Base-by-base conservation (phyloP, 2,888 invertebrate genomes). In the Busseola fusca region DNA sequence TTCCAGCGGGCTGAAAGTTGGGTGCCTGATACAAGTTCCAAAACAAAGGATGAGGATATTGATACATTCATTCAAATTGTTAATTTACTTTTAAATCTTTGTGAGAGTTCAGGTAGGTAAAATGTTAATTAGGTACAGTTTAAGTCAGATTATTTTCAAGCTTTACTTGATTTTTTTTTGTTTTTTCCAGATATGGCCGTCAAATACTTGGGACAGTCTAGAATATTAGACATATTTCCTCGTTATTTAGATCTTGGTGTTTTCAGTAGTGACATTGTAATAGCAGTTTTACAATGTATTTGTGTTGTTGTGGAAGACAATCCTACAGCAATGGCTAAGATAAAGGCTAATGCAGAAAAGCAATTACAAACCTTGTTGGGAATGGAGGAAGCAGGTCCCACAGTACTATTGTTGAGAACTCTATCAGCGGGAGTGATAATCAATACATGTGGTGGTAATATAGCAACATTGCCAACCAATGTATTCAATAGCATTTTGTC, bases 221-320 rank as follows among this genome's bases (percentile, higher is more conserved):
- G 96, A 85, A 92, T 97, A 64, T 87, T 97, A n/a, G 94, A 96
- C 30, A 93, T 97, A 73, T 89, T 98, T 30, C 93, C 96, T 3
- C 96, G 96, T 78, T 97, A 96, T 86, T 89, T 98, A 66, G 96
- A 97, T 83, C 91, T 96, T 21, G 88, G 94, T 34, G 91, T 93
- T 9, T 97, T 96, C 88, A 97, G 96, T 1, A 88, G 92, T 65
- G 96, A 96, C 54, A 95, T 97, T 71, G 93, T 96, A 3, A 95
- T 94, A 80, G 95, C 96, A 30, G 95, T 96, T 74, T 96, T 97
- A 56, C 97, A 97, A 85, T 97, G 97, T 86, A 90, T 98, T 12
- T 95, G 97, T 85, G 97, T 97, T 9, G 96, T 97, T 56, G 96
- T 97, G 0, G 98, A 98, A 91, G 97, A 97, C 80, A 98, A 98